Conservation (phyloP, 2,888 invertebrate genomes). For the Macrosoma leucophasiata region DNA sequence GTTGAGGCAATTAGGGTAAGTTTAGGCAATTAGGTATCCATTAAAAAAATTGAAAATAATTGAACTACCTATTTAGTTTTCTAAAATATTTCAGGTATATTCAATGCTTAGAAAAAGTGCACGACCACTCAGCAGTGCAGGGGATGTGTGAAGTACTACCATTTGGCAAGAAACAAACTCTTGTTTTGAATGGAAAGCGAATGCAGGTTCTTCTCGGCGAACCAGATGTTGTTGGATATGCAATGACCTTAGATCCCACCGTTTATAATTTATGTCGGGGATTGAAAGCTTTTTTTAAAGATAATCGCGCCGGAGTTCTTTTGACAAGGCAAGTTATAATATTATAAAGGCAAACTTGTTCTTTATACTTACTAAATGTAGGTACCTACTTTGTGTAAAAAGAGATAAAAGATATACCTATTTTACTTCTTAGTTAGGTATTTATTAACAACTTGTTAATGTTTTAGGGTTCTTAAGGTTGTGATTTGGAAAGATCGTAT, state of each 20-base stretch:
- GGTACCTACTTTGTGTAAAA: too few relatives aligned
- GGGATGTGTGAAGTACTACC: slow-evolving; percentile 67
- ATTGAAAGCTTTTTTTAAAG: slow-evolving; percentile 71
- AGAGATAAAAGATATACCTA: not conserved
- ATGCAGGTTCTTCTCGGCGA: slow-evolving; percentile 63
- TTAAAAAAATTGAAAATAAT: too few relatives aligned
- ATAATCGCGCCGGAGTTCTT: slow-evolving; percentile 69
- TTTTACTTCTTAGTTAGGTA: not conserved
- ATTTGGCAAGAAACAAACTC: slow-evolving; percentile 58
- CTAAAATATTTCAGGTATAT: slow-evolving; percentile 57
- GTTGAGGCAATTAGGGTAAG: slow-evolving; percentile 18
- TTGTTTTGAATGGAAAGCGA: slow-evolving; percentile 52
- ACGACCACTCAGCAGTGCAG: slow-evolving; percentile 63
- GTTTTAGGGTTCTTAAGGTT: slow-evolving; percentile 56
- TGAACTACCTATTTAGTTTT: too few relatives aligned
- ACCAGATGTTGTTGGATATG: slow-evolving; percentile 65
- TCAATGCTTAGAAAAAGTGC: slow-evolving; percentile 59
- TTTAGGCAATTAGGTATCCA: too few relatives aligned
- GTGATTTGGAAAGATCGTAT: slow-evolving; percentile 77
- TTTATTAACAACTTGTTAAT: slow-evolving; percentile 3
- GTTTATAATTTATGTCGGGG: slow-evolving; percentile 72
- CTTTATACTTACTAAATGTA: too few relatives aligned
- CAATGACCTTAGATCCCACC: slow-evolving; percentile 62
- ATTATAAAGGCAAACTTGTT: too few relatives aligned
- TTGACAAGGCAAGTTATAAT: slow-evolving; percentile 50